Evolutionary conservation across 2,888 invertebrate species (phyloP).

Genomic region (Hyles lineata): DNA sequence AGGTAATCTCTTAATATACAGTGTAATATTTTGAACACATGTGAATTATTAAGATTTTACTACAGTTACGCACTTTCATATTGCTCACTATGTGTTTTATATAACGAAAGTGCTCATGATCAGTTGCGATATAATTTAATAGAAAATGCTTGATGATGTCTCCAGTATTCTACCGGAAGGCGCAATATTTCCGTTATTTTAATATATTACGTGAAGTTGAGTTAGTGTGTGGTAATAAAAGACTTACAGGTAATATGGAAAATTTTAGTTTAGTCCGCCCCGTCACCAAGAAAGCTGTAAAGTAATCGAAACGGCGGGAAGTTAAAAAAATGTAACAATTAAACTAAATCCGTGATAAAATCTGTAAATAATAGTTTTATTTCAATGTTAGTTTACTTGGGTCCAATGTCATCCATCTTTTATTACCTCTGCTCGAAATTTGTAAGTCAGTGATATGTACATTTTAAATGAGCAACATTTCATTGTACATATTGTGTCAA

Average conservation of each 20-base stretch:
- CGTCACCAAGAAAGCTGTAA: too few relatives aligned
- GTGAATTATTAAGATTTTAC: background rate
- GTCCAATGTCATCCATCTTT: background rate
- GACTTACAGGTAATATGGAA: background rate
- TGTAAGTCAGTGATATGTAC: background rate
- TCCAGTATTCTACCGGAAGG: background rate
- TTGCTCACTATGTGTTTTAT: background rate
- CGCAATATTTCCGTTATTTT: background rate
- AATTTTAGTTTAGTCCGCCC: background rate
- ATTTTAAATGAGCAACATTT: background rate
- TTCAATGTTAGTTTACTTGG: too few relatives aligned
- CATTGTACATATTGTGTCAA: background rate
- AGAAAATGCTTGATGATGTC: conserved; percentile 1
- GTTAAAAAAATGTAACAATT: too few relatives aligned
- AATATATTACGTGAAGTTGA: background rate
- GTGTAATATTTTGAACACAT: too few relatives aligned
- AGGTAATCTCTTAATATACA: too few relatives aligned
- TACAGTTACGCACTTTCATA: background rate
- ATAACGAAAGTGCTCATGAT: background rate
- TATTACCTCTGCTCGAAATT: background rate
- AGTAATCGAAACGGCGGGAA: too few relatives aligned
- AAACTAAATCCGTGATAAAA: too few relatives aligned
- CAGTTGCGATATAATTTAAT: background rate
- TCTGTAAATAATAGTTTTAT: too few relatives aligned
- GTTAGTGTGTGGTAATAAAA: background rate